Base-by-base conservation (phyloP, 2,888 invertebrate genomes). In the Drosophila prostipennis region DNA sequence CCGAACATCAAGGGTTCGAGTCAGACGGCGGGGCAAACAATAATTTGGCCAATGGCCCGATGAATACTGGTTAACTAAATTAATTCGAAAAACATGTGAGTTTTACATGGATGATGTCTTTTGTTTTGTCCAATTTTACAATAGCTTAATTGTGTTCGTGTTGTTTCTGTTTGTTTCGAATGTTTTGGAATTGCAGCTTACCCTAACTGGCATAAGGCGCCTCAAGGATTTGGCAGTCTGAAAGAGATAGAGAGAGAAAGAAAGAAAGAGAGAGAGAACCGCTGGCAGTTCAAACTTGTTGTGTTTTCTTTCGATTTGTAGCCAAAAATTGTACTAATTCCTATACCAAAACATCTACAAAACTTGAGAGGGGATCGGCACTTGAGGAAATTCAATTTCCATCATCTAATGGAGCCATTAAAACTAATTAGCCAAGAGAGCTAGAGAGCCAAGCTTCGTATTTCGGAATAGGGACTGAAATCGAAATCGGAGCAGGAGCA, bases 141-240 rank as follows among this genome's bases (percentile, higher is more conserved):
- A 56, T 69, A 53, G 51, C 65, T 54, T 34, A 52, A 40, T 51
- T 29, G 52, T 71, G 67, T 70, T 68, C 32, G 56, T 72, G 60
- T 61, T 54, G 48, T 74, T 74, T 60, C 77, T 73, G 60, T 80
- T 74, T 59, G 14, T 29, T 26, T 26, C 26, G 26, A 26, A 26
- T 26, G 26, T 68, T 68, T 69, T 69, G 54, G 19, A 39, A 72
- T 85, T 82, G 79, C 85, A 80, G 87, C 82, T 90, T 90, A 90
- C 90, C 90, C 91, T 91, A 87, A 91, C 90, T 89, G 90, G 91
- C 90, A 91, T 89, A 78, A 90, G 76, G 77, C 90, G 89, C 89
- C 90, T 85, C 83, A 90, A 82, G 74, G 88, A 65, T 67, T 89
- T 78, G 79, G 79, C 81, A 81, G 87, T 79, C 90, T 90, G 89